Evolutionary conservation across 2,888 invertebrate species (phyloP).

Genomic region (Hanleya hanleyi): DNA sequence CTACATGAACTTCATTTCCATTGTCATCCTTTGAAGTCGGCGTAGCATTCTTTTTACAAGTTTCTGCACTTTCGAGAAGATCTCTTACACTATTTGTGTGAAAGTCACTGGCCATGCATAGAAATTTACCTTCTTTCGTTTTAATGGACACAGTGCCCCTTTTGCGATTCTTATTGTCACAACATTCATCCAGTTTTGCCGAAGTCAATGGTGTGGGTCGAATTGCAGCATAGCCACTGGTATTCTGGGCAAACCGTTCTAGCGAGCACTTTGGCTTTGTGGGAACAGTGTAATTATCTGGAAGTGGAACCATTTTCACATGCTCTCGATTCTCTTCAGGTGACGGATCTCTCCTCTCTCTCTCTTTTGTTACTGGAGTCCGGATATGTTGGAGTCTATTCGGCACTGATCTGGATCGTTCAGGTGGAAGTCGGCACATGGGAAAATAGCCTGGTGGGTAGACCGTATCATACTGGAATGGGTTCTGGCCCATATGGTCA

Average conservation of each 20-base stretch:
- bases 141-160: constrained; percentile 6
- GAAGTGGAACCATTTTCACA: not conserved
- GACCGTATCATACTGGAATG: too few relatives aligned
- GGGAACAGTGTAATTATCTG: not conserved
- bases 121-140: constrained; percentile 12
- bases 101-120: constrained; percentile 14
- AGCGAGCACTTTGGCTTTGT: not conserved
- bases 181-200: not conserved
- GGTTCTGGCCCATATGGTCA: too few relatives aligned
- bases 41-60: too few relatives aligned
- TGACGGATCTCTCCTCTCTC: too few relatives aligned
- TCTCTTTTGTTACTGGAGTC: too few relatives aligned
- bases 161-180: not conserved
- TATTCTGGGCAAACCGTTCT: not conserved
- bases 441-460: too few relatives aligned
- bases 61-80: constrained; percentile 17
- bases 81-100: constrained; percentile 16
- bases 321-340: too few relatives aligned
- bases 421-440: too few relatives aligned
- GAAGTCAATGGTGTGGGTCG: not conserved
- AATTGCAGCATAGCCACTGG: not conserved
- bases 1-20: not conserved
- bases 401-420: too few relatives aligned
- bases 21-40: not conserved
- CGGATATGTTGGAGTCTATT: too few relatives aligned